These are phyloP conservation scores for Halichondria panicea DNA, from an alignment of 37 sponge, comb jelly and placozoan species.

Conservation along the genomic window DNA sequence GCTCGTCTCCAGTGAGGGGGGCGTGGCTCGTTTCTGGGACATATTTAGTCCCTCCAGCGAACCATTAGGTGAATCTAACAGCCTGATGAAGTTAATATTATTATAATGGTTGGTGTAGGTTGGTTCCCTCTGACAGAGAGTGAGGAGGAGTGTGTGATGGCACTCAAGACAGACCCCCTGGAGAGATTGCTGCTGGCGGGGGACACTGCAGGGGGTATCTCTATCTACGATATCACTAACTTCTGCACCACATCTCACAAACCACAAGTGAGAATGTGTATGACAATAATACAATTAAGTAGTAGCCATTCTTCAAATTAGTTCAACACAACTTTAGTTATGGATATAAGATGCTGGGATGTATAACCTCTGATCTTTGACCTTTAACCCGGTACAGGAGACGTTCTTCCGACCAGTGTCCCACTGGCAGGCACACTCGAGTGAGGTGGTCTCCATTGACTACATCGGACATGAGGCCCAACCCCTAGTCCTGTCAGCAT, in stretches of 20 bases:
- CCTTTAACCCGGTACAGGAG: background rate
- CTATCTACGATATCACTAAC: slow-evolving; percentile 75
- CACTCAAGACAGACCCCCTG: slow-evolving; percentile 73
- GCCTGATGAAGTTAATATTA: background rate
- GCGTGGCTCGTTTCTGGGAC: slow-evolving; percentile 86
- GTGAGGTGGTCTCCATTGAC: slow-evolving; percentile 73
- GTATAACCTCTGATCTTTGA: background rate
- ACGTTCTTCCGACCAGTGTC: slow-evolving; percentile 1
- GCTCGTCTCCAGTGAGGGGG: slow-evolving; percentile 88
- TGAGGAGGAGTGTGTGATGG: slow-evolving; percentile 82
- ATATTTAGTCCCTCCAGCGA: slow-evolving; percentile 71
- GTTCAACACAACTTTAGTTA: too few relatives aligned
- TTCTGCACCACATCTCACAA: slow-evolving; percentile 24
- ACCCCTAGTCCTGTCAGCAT: slow-evolving; percentile 72
- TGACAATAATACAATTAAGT: background rate
- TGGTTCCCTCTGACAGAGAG: slow-evolving; percentile 66
- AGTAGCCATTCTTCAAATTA: background rate
- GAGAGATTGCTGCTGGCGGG: slow-evolving; percentile 81
- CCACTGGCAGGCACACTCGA: slow-evolving; percentile 78
- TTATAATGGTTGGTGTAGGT: slow-evolving; percentile 43
- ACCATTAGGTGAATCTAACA: background rate
- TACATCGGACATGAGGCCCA: slow-evolving; percentile 46
- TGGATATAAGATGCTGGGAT: background rate
- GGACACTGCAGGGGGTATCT: slow-evolving; percentile 86
- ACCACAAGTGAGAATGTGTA: background rate